phyloP scores from a whole-genome alignment of 2,797 vertebrate species.

The Hippopotamyrus pictus region DNA sequence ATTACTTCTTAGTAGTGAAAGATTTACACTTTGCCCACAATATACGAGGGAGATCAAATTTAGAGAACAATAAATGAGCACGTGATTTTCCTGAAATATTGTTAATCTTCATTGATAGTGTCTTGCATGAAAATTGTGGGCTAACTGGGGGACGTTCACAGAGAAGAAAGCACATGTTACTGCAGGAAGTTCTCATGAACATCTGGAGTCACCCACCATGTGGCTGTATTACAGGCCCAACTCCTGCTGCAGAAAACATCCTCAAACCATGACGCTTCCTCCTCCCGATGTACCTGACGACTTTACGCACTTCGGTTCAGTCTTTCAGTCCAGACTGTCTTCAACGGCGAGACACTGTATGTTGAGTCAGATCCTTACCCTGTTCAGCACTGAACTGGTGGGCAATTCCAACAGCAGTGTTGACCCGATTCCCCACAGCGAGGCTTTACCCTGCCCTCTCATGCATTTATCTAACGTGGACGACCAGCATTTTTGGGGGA shows the following conservation, averaged over 20 bases:
- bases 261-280: not conserved
- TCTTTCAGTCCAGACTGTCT: not conserved
- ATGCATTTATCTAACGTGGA: not conserved
- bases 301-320: not conserved
- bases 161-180: not conserved
- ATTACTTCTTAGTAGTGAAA: not conserved
- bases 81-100: not conserved
- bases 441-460: not conserved
- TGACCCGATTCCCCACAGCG: not conserved
- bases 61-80: not conserved
- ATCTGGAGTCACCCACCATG: not conserved
- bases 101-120: not conserved
- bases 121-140: not conserved
- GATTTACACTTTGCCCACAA: not conserved
- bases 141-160: not conserved
- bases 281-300: not conserved
- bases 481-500: not conserved
- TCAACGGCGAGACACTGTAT: not conserved
- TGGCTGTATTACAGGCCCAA: not conserved
- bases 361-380: not conserved
- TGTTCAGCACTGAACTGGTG: not conserved
- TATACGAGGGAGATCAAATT: not conserved
- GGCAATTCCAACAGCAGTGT: not conserved
- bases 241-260: not conserved
- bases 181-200: not conserved